phyloP scores from a whole-genome alignment of 1,140 invertebrate genomes.

The Idris sp. region DNA sequence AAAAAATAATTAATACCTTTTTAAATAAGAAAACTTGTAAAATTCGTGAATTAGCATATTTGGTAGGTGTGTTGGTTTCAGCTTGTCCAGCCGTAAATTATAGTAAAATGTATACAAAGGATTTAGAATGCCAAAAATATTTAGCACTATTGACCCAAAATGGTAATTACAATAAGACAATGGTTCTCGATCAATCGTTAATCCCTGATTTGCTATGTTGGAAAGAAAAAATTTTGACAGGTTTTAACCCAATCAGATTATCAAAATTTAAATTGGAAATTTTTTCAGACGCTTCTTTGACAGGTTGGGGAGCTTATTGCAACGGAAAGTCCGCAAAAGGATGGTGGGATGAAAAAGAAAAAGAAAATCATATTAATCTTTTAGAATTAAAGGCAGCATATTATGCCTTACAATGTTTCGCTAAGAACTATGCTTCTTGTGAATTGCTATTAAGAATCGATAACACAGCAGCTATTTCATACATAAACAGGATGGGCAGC shows the following conservation, averaged over 20 bases:
- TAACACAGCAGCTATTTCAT: slow-evolving; percentile 8
- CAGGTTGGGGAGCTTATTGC: slow-evolving; percentile 10
- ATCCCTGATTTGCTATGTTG: slow-evolving; percentile 7
- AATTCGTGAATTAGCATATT: slow-evolving; percentile 9
- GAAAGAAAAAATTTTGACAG: slow-evolving; percentile 9
- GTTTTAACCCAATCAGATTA: too few relatives aligned
- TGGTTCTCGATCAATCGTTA: too few relatives aligned
- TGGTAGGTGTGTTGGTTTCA: slow-evolving; percentile 5
- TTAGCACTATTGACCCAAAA: too few relatives aligned
- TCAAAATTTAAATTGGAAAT: slow-evolving; percentile 13
- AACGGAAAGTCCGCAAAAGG: not conserved
- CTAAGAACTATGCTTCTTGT: slow-evolving; percentile 7
- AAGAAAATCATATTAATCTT: not conserved
- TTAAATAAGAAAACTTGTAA: slow-evolving; percentile 1
- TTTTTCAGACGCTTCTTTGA: slow-evolving; percentile 6
- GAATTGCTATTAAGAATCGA: slow-evolving; percentile 15
- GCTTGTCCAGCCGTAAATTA: slow-evolving; percentile 9
- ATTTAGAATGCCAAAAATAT: slow-evolving; percentile 7
- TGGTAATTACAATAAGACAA: too few relatives aligned
- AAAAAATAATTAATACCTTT: not conserved
- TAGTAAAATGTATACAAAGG: slow-evolving; percentile 6
- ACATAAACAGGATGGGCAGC: not conserved
- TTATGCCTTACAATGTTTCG: slow-evolving; percentile 11
- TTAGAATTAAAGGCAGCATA: not conserved
- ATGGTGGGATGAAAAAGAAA: not conserved